These are phyloP conservation scores for Chaetodon auriga DNA, from an alignment of 2,113 vertebrate genomes.

Conservation along the genomic window DNA sequence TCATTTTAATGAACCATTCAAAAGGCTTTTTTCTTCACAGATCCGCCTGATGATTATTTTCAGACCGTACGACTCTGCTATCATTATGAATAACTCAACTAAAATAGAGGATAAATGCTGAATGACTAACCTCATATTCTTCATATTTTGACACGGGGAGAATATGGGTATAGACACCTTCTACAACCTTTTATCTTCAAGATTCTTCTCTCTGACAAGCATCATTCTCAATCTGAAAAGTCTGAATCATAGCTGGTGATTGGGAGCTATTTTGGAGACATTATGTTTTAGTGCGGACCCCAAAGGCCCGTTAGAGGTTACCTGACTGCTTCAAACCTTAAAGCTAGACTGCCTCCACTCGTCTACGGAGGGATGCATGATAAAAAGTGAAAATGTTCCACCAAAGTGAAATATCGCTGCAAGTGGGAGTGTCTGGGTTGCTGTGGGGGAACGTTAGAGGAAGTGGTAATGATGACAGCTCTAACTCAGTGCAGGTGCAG, in stretches of 20 bases:
- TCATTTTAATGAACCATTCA: constrained; percentile 72
- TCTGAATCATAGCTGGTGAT: constrained; percentile 36
- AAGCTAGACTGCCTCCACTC: constrained; percentile 46
- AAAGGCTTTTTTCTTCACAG: constrained; percentile 45
- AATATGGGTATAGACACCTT: constrained; percentile 38
- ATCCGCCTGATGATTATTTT: constrained; percentile 69
- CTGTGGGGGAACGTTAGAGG: constrained; percentile 81
- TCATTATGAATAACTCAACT: constrained; percentile 59
- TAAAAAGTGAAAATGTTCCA: constrained; percentile 72
- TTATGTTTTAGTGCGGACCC: constrained; percentile 48
- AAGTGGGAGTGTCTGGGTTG: constrained; percentile 80
- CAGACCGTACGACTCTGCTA: constrained; percentile 52
- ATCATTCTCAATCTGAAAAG: constrained; percentile 49
- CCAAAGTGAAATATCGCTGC: constrained; percentile 76
- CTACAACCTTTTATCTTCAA: constrained; percentile 47
- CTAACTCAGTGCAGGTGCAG: constrained; percentile 85
- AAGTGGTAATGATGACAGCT: constrained; percentile 88
- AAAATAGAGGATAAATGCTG: constrained; percentile 63
- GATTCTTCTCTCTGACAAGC: constrained; percentile 16
- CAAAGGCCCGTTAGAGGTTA: constrained; percentile 63
- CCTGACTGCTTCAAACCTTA: constrained; percentile 50
- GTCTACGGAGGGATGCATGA: constrained; percentile 45
- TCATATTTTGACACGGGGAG: constrained; percentile 45
- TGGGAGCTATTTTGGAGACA: constrained; percentile 50
- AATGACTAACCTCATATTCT: constrained; percentile 50